Evolutionary conservation across 2,113 vertebrate species (phyloP), one percentile per base, ranked within the genome.

Genomic region (Brachirus orientalis): DNA sequence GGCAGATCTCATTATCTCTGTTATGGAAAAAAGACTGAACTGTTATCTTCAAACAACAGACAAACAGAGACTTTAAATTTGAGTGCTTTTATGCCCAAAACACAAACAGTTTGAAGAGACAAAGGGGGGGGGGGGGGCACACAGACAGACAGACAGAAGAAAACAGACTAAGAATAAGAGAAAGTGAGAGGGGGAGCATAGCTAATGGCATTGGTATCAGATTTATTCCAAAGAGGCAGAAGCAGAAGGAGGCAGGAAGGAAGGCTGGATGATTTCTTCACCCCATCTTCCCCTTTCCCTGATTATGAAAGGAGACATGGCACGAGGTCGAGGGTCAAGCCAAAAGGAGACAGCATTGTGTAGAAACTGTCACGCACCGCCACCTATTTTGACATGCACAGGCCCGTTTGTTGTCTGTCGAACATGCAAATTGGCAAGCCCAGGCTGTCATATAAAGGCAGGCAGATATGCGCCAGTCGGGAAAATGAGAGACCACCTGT

Each of bases 401-500:
- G 95, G 95, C 94, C 96, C 95, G 96, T 97, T 97, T 98, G 97
- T 98, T 98, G 98, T 99, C 98, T 99, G 96, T 98, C 92, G 95
- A 97, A 98, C 98, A 99, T 99, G 98, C 96, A 99, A 99, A 99
- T 99, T 94, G 95, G 85, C 82, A 95, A 95, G 94, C 95, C 94
- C 95, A 92, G 95, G 95, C 97, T 98, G 98, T 99, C 96, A 98
- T 95, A 94, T 90, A 95, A 93, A 95, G 92, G 95, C 94, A 94
- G 92, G 95, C 93, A 94, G 93, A 93, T 96, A 96, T 96, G 95
- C 95, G 94, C 91, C 69, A 79, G 92, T 95, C 90, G 94, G 91
- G 96, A 94, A 96, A 98, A 98, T 97, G 95, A 97, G 96, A 95
- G 96, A 96, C 96, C 97, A 99, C 97, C 97, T 99, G 97, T 98